Base-by-base conservation (phyloP, 2,797 vertebrate species). In the Tapirus indicus region DNA sequence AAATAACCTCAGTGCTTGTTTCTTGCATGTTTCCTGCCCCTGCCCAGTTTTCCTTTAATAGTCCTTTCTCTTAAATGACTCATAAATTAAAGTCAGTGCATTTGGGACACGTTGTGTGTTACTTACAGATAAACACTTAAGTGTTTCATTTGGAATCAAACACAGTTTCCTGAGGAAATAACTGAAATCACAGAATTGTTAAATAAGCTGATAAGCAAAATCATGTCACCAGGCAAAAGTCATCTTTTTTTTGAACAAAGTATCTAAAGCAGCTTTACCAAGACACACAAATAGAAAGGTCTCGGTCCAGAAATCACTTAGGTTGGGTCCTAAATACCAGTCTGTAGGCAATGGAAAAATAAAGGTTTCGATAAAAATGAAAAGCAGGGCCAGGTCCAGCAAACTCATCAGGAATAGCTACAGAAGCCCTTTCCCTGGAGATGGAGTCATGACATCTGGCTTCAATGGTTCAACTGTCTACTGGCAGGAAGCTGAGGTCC, bases 131-230 rank as follows among this genome's bases (percentile, higher is more conserved):
- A 98, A 98, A 96, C 38, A 93, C 91, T 75, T 85, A 95, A 85
- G 72, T 78, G 77, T 97, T 97, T 96, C 93, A 92, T 94, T 95
- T 97, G 96, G 91, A 97, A 68, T 97, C 83, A 94, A 94, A 12
- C 23, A 49, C 56, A 27, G 79, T 91, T 98, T 98, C 96, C 97
- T 93, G 93, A 94, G 97, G 95, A 98, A 97, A 95, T 94, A 92
- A 95, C 95, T 95, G 83, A 96, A 96, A 96, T 94, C 68, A 95
- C 64, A 72, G 54, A 92, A 89, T 90, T 90, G 93, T 95, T 98
- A 69, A 91, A 96, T 96, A 94, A 58, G 38, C 88, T 74, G 86
- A 92, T 82, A 96, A 96, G 84, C 35, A 88, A 93, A 96, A 95
- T 93, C 56, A 88, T 64, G 88, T 89, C 88, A 54, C 44, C 13